These are phyloP conservation scores for Parapsyche elsis DNA, from an alignment of 1,140 invertebrate genomes.

Conservation along the genomic window DNA sequence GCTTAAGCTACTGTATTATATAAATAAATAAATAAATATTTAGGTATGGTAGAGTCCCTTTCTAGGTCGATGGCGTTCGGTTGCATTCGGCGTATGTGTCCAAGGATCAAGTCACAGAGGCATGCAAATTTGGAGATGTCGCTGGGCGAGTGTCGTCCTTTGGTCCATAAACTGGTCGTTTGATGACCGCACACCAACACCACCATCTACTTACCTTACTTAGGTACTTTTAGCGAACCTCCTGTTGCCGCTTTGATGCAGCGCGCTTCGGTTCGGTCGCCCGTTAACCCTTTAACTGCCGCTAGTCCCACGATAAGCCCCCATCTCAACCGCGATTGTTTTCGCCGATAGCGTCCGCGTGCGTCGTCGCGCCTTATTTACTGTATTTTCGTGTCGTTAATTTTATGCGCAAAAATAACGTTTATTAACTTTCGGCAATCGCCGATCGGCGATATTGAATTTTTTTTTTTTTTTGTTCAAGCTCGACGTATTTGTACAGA, in stretches of 20 bases:
- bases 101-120: slow-evolving; percentile 40
- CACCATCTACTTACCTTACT: not conserved
- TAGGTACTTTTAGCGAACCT: not conserved
- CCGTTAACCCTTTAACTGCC: too few species aligned
- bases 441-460: not conserved
- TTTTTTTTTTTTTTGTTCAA: not conserved
- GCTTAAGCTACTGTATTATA: too few species aligned
- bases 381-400: slow-evolving; percentile 25
- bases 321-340: too few species aligned
- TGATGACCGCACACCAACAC: slow-evolving; percentile 42
- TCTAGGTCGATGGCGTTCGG: too few species aligned
- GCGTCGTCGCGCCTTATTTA: not conserved
- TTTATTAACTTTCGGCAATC: slow-evolving; percentile 12
- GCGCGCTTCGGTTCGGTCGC: too few species aligned
- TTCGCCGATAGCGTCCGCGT: too few species aligned
- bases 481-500: not conserved
- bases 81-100: not conserved
- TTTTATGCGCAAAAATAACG: slow-evolving; percentile 18
- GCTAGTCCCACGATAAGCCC: too few species aligned
- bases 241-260: not conserved
- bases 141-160: slow-evolving; percentile 37
- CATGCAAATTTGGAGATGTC: slow-evolving; percentile 53
- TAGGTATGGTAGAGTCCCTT: too few species aligned
- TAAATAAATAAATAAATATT: too few species aligned
- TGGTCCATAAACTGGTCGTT: slow-evolving; percentile 50